Evolutionary conservation across 2,797 vertebrate species (phyloP).

Genomic region (Bovichtus variegatus): DNA sequence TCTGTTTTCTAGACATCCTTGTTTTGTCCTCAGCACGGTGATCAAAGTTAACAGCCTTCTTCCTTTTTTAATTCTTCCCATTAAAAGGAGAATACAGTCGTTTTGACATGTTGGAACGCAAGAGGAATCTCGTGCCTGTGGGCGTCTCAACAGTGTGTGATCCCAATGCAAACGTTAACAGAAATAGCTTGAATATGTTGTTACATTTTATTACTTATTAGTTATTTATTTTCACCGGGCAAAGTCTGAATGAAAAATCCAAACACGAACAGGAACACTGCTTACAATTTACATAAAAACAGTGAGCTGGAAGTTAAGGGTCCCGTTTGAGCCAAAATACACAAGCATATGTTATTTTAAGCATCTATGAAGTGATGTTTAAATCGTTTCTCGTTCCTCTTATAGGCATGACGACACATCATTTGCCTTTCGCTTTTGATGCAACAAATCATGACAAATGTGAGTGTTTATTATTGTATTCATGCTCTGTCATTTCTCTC

Average conservation of each 20-base stretch:
- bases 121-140: slow-evolving; percentile 16
- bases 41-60: neutral
- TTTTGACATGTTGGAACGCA: slow-evolving; percentile 30
- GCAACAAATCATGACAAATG: slow-evolving; percentile 39
- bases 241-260: slow-evolving; percentile 36
- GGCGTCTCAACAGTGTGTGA: slow-evolving; percentile 1
- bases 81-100: neutral
- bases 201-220: no score
- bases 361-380: slow-evolving; percentile 22
- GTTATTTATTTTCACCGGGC: slow-evolving; percentile 14
- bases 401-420: slow-evolving; percentile 3
- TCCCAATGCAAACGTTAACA: slow-evolving; percentile 18
- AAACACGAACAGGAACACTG: slow-evolving; percentile 15
- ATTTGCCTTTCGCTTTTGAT: slow-evolving; percentile 30
- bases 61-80: slow-evolving; percentile 8
- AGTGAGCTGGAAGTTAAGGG: neutral
- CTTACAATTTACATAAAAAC: slow-evolving; percentile 27
- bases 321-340: slow-evolving; percentile 25
- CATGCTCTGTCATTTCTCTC: slow-evolving; percentile 40
- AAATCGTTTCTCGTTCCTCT: slow-evolving; percentile 22
- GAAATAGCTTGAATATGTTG: slow-evolving; percentile 18
- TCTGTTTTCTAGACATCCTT: slow-evolving; percentile 3
- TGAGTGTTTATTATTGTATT: slow-evolving; percentile 55
- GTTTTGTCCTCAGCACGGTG: neutral
- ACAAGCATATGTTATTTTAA: slow-evolving; percentile 37